Conservation (phyloP, 2,113 vertebrate genomes). For the Eubucco bourcierii region DNA sequence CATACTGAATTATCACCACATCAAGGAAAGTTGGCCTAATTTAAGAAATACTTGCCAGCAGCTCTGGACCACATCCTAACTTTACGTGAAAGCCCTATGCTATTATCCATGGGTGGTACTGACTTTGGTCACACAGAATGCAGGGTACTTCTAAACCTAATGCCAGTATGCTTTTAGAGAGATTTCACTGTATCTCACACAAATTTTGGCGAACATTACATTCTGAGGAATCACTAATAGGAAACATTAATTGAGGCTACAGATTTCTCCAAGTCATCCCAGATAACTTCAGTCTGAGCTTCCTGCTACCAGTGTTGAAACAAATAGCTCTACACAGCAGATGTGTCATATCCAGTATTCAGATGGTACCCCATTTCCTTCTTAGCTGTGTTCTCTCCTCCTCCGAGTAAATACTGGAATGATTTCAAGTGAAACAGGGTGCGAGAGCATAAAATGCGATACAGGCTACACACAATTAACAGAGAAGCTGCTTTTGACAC, state of each 20-base stretch:
- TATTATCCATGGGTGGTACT: background rate
- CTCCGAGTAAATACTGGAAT: constrained; percentile 53
- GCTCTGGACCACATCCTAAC: background rate
- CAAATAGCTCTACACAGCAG: background rate
- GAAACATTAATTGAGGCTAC: constrained; percentile 44
- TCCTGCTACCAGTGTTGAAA: constrained; percentile 1
- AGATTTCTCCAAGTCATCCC: constrained; percentile 11
- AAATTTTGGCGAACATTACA: background rate
- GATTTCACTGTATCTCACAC: background rate
- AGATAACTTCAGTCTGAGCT: constrained; percentile 23
- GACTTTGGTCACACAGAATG: background rate
- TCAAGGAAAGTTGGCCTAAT: background rate
- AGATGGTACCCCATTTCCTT: background rate
- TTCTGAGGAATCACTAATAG: constrained; percentile 5
- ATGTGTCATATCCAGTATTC: constrained; percentile 9
- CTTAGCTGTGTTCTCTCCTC: constrained; percentile 38
- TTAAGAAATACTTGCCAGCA: background rate
- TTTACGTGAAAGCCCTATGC: background rate
- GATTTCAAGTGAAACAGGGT: constrained; percentile 35
- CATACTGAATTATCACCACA: background rate
- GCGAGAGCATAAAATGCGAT: constrained; percentile 8
- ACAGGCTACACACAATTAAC: constrained; percentile 11
- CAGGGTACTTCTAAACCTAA: background rate
- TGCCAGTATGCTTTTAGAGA: background rate
- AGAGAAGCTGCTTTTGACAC: constrained; percentile 5